phyloP scores from a whole-genome alignment of 2,113 vertebrate species.

The Sapajus apella region DNA sequence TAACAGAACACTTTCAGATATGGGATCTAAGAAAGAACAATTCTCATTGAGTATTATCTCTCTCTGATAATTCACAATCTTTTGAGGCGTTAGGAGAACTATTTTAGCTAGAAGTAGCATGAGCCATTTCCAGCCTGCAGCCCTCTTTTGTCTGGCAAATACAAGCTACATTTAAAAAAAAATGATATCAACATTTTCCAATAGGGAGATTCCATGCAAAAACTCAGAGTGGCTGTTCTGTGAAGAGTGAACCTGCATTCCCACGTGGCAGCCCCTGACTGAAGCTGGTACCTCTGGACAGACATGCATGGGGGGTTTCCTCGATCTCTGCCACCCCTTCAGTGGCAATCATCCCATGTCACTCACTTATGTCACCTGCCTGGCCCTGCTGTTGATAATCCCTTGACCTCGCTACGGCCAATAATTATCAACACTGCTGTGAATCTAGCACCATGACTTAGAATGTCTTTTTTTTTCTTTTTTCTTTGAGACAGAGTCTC shows the following conservation, averaged over 20 bases:
- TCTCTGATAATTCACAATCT: background rate
- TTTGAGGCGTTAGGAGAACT: background rate
- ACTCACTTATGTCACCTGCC: background rate
- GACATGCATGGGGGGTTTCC: background rate
- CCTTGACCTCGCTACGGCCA: background rate
- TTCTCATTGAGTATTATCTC: background rate
- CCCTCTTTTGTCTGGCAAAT: background rate
- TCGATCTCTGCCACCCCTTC: background rate
- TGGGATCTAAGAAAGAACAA: background rate
- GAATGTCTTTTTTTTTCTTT: conserved; percentile 20
- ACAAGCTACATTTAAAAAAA: background rate
- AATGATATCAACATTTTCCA: background rate
- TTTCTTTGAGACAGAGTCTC: no score
- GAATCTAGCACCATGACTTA: background rate
- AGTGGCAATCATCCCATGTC: background rate
- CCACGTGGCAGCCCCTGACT: accelerated
- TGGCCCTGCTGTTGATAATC: background rate
- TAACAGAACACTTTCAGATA: background rate
- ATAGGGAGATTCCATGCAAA: background rate
- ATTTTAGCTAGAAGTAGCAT: background rate
- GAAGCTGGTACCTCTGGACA: background rate
- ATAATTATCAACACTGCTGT: background rate
- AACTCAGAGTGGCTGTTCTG: background rate
- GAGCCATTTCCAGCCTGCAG: background rate
- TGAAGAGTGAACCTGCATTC: background rate